Percentiles rank a stretch among this genome's conserved stretches.
phyloP scores from a whole-genome alignment of 35 echinoderm and acorn worm genomes.

The Anneissia japonica region DNA sequence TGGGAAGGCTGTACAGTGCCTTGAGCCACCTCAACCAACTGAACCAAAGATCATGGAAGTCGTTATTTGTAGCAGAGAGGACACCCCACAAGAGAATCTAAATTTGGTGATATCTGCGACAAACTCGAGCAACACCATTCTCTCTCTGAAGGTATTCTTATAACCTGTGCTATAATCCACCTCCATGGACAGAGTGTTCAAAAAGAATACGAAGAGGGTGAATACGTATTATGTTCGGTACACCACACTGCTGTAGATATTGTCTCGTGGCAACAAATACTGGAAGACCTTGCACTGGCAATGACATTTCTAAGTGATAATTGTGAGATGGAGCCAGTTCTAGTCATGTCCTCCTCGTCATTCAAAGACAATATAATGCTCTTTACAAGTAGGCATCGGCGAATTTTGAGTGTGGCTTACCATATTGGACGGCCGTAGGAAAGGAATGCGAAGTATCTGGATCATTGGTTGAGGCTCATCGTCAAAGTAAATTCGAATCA shows the following conservation, averaged over 20 bases:
- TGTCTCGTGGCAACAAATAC: slow-evolving; percentile 7
- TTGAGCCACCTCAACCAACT: background rate
- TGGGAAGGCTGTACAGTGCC: background rate
- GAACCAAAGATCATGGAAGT: background rate
- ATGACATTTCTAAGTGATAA: background rate
- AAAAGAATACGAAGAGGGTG: background rate
- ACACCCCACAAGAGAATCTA: background rate
- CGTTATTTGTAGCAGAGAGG: background rate
- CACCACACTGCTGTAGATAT: slow-evolving; percentile 8
- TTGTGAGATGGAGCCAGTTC: background rate
- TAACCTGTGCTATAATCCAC: background rate
- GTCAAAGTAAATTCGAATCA: background rate
- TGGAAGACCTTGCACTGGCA: slow-evolving; percentile 15
- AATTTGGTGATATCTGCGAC: background rate
- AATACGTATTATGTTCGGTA: background rate
- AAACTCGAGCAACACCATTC: slow-evolving; percentile 6
- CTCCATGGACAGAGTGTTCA: background rate
- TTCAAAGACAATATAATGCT: background rate
- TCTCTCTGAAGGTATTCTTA: background rate
- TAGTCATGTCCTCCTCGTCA: background rate
- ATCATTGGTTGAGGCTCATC: background rate
- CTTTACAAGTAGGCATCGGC: background rate
- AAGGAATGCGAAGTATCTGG: background rate
- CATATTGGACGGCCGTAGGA: background rate
- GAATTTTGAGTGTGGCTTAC: background rate